Evolutionary conservation across 2,797 vertebrate genomes (phyloP), one percentile per base, ranked within the genome.

Genomic region (Gymnocypris eckloni): DNA sequence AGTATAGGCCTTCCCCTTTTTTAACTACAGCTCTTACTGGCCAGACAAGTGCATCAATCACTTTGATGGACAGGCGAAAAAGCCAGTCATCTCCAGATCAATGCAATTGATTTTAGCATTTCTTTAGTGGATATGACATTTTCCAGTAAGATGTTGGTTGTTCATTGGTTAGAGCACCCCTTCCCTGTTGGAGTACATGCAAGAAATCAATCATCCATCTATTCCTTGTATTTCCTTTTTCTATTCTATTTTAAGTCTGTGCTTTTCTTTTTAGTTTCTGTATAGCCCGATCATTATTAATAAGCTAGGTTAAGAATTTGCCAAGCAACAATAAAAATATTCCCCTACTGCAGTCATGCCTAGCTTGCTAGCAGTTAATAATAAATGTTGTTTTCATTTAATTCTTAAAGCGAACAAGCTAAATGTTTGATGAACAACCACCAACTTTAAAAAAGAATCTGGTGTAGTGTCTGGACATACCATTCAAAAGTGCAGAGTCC

Each of bases 31-130:
- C 66, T 71, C 41, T 87, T 83, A 91, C 89, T 91, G 91, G 92
- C 18, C 25, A 69, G 89, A 92, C 86, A 90, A 92, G 88, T 93
- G 88, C 91, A 93, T 94, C 94, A 88, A 87, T 95, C 93, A 92
- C 1, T 16, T 2, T 91, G 91, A 93, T 39, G 83, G 93, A 91
- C 93, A 85, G 89, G 87, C 84, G 90, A 89, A 81, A 91, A 71
- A 75, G 89, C 87, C 81, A 78, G 89, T 91, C 89, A 52, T 87
- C 83, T 45, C 73, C 86, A 25, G 80, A 90, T 95, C 93, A 79
- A 94, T 94, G 6, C 6, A 39, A 93, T 93, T 84, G 93, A 95
- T 94, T 90, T 91, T 33, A 85, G 86, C 72, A 81, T 86, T 86
- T 89, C 66, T 90, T 88, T 90, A 89, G 25, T 87, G 84, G 89